These are phyloP conservation scores for Seira musarum DNA, from an alignment of 2,888 invertebrate species.

Conservation along the genomic window DNA sequence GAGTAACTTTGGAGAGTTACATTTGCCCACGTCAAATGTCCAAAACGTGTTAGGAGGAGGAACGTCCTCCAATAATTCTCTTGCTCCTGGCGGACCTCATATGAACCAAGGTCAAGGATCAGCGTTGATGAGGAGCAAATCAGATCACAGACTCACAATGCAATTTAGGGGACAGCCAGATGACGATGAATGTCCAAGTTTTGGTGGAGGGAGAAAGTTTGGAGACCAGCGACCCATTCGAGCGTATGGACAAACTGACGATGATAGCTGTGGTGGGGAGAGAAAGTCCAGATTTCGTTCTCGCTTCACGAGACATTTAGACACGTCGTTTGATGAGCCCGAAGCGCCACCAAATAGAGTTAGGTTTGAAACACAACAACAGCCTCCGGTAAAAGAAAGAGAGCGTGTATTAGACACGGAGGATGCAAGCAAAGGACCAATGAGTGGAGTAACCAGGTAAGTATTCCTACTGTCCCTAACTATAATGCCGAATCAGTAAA, in stretches of 20 bases:
- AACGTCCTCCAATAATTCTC: slow-evolving; percentile 68
- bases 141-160: slow-evolving; percentile 90
- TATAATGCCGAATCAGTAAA: too few relatives aligned
- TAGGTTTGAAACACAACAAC: slow-evolving; percentile 50
- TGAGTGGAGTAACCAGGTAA: slow-evolving; percentile 88
- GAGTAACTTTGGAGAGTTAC: slow-evolving; percentile 89
- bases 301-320: slow-evolving; percentile 79
- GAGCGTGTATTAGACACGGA: slow-evolving; percentile 89
- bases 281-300: slow-evolving; percentile 80
- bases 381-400: slow-evolving; percentile 73
- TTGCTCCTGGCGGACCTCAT: slow-evolving; percentile 52
- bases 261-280: slow-evolving; percentile 64
- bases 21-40: slow-evolving; percentile 74
- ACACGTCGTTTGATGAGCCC: slow-evolving; percentile 76
- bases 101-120: slow-evolving; percentile 72
- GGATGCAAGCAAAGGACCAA: slow-evolving; percentile 84
- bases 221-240: slow-evolving; percentile 76
- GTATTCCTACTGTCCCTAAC: too few relatives aligned
- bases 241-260: slow-evolving; percentile 69
- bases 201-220: slow-evolving; percentile 81
- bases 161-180: slow-evolving; percentile 89
- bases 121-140: slow-evolving; percentile 92
- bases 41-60: slow-evolving; percentile 71
- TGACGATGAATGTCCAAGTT: slow-evolving; percentile 75
- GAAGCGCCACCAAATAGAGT: slow-evolving; percentile 70